A percentile compares a stretch with the other conserved stretches of the same genome.
Conservation (phyloP, 1,140 invertebrate species). For the Coelopa frigida region DNA sequence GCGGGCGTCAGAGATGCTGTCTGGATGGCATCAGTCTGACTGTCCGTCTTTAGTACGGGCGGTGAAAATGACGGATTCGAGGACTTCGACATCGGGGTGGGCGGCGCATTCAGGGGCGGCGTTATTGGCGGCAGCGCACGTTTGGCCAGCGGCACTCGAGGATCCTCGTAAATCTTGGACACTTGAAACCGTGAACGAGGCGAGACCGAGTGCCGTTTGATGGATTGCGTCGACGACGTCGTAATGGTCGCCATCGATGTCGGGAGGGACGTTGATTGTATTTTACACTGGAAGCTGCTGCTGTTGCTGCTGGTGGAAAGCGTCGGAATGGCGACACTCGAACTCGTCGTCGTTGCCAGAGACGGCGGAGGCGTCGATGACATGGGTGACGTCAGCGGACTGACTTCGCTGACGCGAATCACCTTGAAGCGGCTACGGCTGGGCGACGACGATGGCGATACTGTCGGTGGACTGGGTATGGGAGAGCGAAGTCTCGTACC, state of each 20-base stretch:
- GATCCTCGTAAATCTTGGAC: constrained; percentile 39
- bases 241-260: constrained; percentile 39
- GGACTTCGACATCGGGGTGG: constrained; percentile 33
- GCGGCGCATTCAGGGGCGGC: constrained; percentile 33
- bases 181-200: constrained; percentile 39
- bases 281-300: neutral
- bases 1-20: too few relatives aligned
- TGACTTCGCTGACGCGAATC: constrained; percentile 48
- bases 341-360: constrained; percentile 10
- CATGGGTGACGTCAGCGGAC: constrained; percentile 34
- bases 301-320: constrained; percentile 1
- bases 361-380: constrained; percentile 25
- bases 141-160: constrained; percentile 23
- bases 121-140: constrained; percentile 27
- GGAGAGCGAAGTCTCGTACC: constrained; percentile 57
- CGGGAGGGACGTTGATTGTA: constrained; percentile 18
- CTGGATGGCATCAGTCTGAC: too few relatives aligned
- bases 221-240: constrained; percentile 36
- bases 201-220: constrained; percentile 33
- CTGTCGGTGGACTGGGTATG: constrained; percentile 59
- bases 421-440: constrained; percentile 55
- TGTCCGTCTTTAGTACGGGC: too few relatives aligned
- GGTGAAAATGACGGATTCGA: neutral
- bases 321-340: constrained; percentile 31
- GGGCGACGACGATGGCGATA: constrained; percentile 61